Percentiles rank a stretch among this genome's conserved stretches.
Evolutionary conservation across 2,113 vertebrate species (phyloP).

Genomic region (Passer domesticus): DNA sequence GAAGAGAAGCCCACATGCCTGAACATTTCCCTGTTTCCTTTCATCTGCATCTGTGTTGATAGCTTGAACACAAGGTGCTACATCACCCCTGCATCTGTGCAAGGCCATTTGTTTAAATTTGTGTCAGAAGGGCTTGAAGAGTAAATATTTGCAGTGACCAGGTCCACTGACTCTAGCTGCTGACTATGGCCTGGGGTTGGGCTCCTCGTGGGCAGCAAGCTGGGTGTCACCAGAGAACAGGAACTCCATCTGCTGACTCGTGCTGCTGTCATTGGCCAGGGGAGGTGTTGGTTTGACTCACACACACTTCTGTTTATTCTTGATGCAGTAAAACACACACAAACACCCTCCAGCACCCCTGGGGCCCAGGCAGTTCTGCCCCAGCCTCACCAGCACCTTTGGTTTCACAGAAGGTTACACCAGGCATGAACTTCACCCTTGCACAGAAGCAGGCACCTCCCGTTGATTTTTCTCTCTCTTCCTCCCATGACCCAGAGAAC

Average conservation of each 20-base stretch:
- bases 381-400: neutral
- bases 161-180: neutral
- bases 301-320: neutral
- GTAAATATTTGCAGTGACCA: neutral
- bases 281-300: neutral
- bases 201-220: neutral
- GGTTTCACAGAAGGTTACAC: neutral
- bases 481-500: neutral
- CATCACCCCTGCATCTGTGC: neutral
- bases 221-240: neutral
- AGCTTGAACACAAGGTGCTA: neutral
- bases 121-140: neutral
- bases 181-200: neutral
- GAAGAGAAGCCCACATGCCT: neutral
- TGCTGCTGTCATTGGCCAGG: neutral
- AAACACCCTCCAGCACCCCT: neutral
- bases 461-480: neutral
- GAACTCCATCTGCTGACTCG: neutral
- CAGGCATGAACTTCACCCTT: neutral
- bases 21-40: accelerated
- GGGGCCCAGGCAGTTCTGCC: neutral
- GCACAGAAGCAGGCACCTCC: neutral
- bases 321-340: neutral
- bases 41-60: neutral
- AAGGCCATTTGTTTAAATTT: neutral